Conservation (phyloP, 2,888 invertebrate species). For the Cheilosia pagana region DNA sequence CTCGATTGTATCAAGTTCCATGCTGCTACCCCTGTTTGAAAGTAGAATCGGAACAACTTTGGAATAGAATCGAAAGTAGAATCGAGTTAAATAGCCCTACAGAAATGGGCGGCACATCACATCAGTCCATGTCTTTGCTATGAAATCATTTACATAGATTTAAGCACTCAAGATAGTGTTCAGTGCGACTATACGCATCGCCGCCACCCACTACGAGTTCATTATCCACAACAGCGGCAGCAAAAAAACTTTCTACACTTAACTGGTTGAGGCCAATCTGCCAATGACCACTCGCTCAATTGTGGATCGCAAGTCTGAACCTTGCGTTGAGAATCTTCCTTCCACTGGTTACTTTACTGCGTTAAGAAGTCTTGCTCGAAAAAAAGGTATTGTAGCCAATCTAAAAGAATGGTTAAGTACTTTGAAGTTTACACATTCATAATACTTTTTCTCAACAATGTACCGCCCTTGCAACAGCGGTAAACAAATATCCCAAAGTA, state of each 20-base stretch:
- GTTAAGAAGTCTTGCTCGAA: conserved; percentile 11
- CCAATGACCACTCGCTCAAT: neutral
- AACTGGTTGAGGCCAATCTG: conserved; percentile 14
- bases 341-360: neutral
- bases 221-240: conserved; percentile 17
- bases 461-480: conserved; percentile 18
- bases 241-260: conserved; percentile 14
- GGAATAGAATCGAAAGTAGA: no score
- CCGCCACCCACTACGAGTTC: conserved; percentile 24
- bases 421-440: conserved; percentile 8
- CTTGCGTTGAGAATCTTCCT: conserved; percentile 2
- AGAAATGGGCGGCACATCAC: conserved; percentile 16
- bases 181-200: neutral
- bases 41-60: no score
- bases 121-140: conserved; percentile 5
- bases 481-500: conserved; percentile 15
- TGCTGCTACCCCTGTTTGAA: no score
- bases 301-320: conserved; percentile 29
- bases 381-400: conserved; percentile 37
- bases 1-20: no score
- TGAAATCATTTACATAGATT: no score
- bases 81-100: no score
- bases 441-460: conserved; percentile 24
- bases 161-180: conserved; percentile 2
- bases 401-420: conserved; percentile 6